These are phyloP conservation scores for Aphidoletes aphidimyza DNA, from an alignment of 2,888 invertebrate species.

Conservation along the genomic window DNA sequence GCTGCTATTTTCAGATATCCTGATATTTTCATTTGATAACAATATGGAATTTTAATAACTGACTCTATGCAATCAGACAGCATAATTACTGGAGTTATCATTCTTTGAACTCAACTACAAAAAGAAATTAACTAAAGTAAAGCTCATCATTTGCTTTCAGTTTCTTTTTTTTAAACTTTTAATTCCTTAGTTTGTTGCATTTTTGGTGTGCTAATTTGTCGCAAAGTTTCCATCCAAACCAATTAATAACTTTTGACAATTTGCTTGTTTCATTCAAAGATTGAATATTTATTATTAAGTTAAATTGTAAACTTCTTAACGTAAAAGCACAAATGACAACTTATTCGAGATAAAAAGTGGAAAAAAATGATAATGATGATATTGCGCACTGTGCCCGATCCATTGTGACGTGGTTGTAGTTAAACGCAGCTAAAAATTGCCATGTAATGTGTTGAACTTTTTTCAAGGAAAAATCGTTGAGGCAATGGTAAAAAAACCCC, in stretches of 20 bases:
- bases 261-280: background rate
- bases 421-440: too few species aligned
- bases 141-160: too few species aligned
- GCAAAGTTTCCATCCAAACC: background rate
- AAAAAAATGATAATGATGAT: too few species aligned
- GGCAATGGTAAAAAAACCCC: background rate
- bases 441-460: too few species aligned
- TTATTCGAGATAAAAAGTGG: background rate
- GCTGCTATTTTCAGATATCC: too few species aligned
- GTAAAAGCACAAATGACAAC: background rate
- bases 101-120: background rate
- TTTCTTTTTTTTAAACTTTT: too few species aligned
- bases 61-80: background rate
- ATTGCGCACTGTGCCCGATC: too few species aligned
- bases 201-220: background rate
- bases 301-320: conserved; percentile 2
- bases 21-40: too few species aligned
- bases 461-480: background rate
- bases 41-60: conserved; percentile 26
- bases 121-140: background rate
- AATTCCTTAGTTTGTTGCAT: background rate
- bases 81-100: background rate
- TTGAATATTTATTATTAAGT: conserved; percentile 23
- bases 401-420: too few species aligned
- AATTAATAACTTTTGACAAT: conserved; percentile 18